A percentile compares a stretch with the other conserved stretches of the same genome.
phyloP scores from a whole-genome alignment of 2,797 vertebrate species.

The Enteromius trimaculatus region DNA sequence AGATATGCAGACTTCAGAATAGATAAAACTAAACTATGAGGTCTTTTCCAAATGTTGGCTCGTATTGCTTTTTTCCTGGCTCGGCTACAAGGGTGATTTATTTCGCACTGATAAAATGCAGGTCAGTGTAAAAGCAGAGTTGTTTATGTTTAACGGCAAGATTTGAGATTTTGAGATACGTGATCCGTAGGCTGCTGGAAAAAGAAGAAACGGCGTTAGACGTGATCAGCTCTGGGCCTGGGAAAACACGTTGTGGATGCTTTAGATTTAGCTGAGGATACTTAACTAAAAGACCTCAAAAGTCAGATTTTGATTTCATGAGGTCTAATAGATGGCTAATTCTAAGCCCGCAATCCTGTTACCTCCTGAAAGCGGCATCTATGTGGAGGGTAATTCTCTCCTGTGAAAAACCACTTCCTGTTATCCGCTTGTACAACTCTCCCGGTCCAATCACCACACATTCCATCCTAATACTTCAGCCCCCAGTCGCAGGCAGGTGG shows the following conservation, averaged over 20 bases:
- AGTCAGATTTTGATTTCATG: background rate
- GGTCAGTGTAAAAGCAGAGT: constrained; percentile 51
- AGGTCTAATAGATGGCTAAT: background rate
- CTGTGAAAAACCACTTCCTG: constrained; percentile 70
- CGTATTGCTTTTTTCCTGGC: constrained; percentile 36
- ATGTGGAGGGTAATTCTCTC: constrained; percentile 68
- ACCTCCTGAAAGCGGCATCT: constrained; percentile 61
- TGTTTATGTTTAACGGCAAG: constrained; percentile 53
- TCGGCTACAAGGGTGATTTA: constrained; percentile 49
- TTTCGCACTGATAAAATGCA: constrained; percentile 55
- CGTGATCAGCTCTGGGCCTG: background rate
- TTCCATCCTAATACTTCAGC: constrained; percentile 65
- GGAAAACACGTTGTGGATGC: constrained; percentile 24
- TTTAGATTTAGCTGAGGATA: constrained; percentile 2
- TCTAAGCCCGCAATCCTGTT: constrained; percentile 69
- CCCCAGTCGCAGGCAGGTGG: constrained; percentile 49
- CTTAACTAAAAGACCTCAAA: background rate
- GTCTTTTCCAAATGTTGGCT: constrained; percentile 48
- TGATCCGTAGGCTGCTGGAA: constrained; percentile 19
- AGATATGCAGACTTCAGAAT: constrained; percentile 50
- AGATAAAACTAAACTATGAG: constrained; percentile 51
- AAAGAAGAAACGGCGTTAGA: constrained; percentile 21
- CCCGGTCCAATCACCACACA: constrained; percentile 67
- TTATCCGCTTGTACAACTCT: constrained; percentile 68
- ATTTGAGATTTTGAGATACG: constrained; percentile 33